Conservation (phyloP, 2,888 invertebrate genomes). For the Ectemnius cavifrons region DNA sequence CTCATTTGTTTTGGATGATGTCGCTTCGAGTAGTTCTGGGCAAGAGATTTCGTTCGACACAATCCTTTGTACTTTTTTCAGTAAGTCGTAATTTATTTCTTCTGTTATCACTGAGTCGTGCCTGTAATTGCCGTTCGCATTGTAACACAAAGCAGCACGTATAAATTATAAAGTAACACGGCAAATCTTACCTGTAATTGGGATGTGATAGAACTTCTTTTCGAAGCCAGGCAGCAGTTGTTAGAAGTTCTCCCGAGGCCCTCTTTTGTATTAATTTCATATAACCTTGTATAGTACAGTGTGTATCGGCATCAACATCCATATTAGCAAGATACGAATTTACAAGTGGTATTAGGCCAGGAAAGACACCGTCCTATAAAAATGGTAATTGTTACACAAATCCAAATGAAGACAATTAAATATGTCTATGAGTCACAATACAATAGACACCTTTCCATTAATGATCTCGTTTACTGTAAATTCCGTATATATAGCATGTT, state of each 20-base stretch:
- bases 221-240: slow-evolving; percentile 97
- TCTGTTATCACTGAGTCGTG: slow-evolving; percentile 94
- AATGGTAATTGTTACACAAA: slow-evolving; percentile 10
- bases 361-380: slow-evolving; percentile 90
- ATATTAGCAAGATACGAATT: slow-evolving; percentile 95
- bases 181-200: slow-evolving; percentile 87
- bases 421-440: background rate
- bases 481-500: slow-evolving; percentile 82
- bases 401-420: background rate
- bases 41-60: slow-evolving; percentile 86
- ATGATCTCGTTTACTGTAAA: slow-evolving; percentile 98
- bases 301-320: slow-evolving; percentile 99
- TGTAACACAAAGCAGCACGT: slow-evolving; percentile 20
- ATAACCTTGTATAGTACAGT: slow-evolving; percentile 98
- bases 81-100: slow-evolving; percentile 93
- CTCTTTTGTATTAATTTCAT: slow-evolving; percentile 93
- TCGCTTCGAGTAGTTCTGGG: slow-evolving; percentile 87
- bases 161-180: slow-evolving; percentile 3
- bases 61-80: slow-evolving; percentile 87
- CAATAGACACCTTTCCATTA: slow-evolving; percentile 88
- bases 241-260: slow-evolving; percentile 93
- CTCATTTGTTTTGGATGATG: slow-evolving; percentile 90
- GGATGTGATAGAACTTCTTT: slow-evolving; percentile 93
- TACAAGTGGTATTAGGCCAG: slow-evolving; percentile 95
- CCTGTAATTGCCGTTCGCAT: slow-evolving; percentile 78